Conservation (phyloP, 2,797 vertebrate species). For the Gambusia yucatana region DNA sequence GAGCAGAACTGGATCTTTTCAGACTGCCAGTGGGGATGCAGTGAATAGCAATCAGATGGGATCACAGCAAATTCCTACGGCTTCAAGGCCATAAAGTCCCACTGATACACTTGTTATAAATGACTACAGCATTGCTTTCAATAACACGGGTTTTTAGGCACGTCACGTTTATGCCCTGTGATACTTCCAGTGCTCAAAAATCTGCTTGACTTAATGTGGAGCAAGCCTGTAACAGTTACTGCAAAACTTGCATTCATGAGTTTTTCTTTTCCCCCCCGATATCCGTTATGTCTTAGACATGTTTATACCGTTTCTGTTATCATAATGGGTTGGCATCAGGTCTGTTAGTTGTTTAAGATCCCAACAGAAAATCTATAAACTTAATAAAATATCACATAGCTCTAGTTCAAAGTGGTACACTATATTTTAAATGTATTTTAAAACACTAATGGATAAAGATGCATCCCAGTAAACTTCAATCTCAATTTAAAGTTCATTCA, state of each 20-base stretch:
- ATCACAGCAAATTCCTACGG: conserved; percentile 29
- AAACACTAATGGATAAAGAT: background rate
- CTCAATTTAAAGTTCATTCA: background rate
- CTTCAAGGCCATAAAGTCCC: conserved; percentile 25
- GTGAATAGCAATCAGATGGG: conserved; percentile 23
- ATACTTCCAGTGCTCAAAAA: background rate
- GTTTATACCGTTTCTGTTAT: background rate
- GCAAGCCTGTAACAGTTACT: background rate
- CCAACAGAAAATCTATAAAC: background rate
- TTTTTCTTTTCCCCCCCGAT: no score
- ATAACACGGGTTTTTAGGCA: background rate
- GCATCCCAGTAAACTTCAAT: background rate
- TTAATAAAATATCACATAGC: background rate
- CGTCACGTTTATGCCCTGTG: no score
- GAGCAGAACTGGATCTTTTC: conserved; percentile 23
- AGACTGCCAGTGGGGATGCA: conserved; percentile 1
- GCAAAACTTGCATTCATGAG: background rate
- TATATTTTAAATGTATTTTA: background rate
- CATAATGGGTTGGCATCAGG: background rate
- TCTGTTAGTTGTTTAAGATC: background rate
- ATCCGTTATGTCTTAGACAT: background rate
- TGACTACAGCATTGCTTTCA: background rate
- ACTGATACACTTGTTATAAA: conserved; percentile 7
- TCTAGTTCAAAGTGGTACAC: background rate
- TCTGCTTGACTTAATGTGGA: background rate